Percentiles rank a stretch among this genome's conserved stretches.
Conservation (phyloP, 2,797 vertebrate genomes). For the Gymnothorax reevesii region DNA sequence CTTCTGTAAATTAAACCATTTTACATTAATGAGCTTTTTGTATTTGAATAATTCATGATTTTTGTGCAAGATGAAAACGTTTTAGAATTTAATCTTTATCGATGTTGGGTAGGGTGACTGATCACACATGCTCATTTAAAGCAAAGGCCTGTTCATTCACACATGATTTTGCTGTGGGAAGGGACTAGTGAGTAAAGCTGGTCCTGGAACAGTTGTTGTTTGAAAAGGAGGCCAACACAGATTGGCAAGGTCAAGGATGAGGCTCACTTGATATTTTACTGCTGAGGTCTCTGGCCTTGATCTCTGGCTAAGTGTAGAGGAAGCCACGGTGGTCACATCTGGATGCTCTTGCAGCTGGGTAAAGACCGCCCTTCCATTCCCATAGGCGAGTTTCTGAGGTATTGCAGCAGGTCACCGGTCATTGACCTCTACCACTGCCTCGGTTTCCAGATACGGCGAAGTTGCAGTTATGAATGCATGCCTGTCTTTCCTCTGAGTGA, state of each 20-base stretch:
- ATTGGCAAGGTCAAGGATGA: constrained; percentile 68
- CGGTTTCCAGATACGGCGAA: not conserved
- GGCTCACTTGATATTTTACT: constrained; percentile 48
- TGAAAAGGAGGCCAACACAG: constrained; percentile 47
- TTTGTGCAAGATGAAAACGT: constrained; percentile 70
- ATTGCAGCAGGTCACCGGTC: not conserved
- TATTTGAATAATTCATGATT: constrained; percentile 38
- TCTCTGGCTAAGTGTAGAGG: constrained; percentile 56
- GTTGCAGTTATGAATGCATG: not conserved
- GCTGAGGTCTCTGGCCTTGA: constrained; percentile 51
- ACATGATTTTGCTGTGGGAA: not conserved
- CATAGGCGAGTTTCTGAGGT: not conserved
- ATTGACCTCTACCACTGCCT: not conserved
- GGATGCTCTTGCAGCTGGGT: constrained; percentile 53
- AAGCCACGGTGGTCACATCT: constrained; percentile 60
- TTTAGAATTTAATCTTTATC: too few species aligned
- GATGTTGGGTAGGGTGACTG: constrained; percentile 18
- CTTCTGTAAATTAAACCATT: constrained; percentile 1
- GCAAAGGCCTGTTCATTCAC: not conserved
- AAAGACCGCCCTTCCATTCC: constrained; percentile 41
- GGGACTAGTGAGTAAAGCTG: not conserved
- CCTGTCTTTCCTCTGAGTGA: not conserved
- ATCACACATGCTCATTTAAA: too few species aligned
- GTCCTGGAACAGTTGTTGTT: constrained; percentile 38
- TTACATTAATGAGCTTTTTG: constrained; percentile 29